Evolutionary conservation across 2,797 vertebrate genomes (phyloP), one percentile per base, ranked within the genome.

Genomic region (Agapornis canus): DNA sequence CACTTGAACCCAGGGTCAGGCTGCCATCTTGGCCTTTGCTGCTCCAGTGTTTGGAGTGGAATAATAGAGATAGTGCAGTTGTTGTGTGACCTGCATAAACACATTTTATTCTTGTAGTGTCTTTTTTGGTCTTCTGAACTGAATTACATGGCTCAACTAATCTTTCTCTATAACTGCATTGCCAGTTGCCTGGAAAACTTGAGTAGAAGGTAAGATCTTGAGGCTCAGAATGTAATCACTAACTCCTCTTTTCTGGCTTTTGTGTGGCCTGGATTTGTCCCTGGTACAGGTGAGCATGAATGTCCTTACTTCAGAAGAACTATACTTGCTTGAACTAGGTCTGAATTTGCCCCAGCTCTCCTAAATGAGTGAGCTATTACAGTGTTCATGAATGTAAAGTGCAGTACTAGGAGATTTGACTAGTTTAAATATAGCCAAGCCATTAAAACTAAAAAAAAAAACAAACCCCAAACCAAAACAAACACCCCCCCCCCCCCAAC

Each of bases 351-450:
- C 47, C 25, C 19, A 47, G 0, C 6, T 79, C 19, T 64, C 90
- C 31, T 60, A 23, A 54, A 39, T 20, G 9, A 4, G 1, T 21
- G 20, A 71, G 4, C 57, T 84, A 16, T 43, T 82, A 31, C 6
- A 49, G 3, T 39, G n/a, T 17, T 42, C 29, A 31, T 0, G 5
- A 73, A 75, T n/a, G 35, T 20, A 48, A 88, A 92, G 63, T 43
- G 6, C 17, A 57, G 19, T 40, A 13, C 15, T 37, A 56, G 70
- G 63, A 82, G n/a, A 71, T 75, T 54, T 79, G 84, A 43, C 17
- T 66, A 45, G 65, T 73, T 96, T 91, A 82, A 89, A 79, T 92
- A 56, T 64, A 72, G 12, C 57, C 35, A 84, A 89, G 39, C 51
- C 39, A 76, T 77, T 95, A 95, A 93, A 94, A 40, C 40, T 68